These are phyloP conservation scores for Lasioglossum morio DNA, from an alignment of 2,888 invertebrate genomes.

Conservation along the genomic window DNA sequence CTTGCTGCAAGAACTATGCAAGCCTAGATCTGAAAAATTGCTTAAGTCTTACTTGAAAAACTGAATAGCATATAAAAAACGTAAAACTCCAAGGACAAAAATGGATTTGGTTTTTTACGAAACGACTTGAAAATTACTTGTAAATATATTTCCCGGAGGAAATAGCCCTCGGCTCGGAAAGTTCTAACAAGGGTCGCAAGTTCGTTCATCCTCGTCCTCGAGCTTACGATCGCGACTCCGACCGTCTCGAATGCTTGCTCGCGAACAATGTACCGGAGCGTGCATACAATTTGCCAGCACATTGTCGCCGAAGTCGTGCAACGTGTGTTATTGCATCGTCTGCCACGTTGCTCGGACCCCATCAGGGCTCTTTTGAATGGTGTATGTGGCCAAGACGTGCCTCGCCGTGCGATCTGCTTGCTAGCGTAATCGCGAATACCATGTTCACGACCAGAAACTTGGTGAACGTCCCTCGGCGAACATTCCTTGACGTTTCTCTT, in stretches of 20 bases:
- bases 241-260: conserved; percentile 65
- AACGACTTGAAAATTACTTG: background rate
- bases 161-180: background rate
- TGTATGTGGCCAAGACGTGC: conserved; percentile 80
- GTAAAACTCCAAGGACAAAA: background rate
- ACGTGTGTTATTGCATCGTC: conserved; percentile 75
- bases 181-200: conserved; percentile 1
- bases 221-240: conserved; percentile 48
- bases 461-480: conserved; percentile 38
- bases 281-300: conserved; percentile 80
- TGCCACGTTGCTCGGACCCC: conserved; percentile 74
- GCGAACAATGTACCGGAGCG: conserved; percentile 78
- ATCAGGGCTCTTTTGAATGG: conserved; percentile 71
- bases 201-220: conserved; percentile 44
- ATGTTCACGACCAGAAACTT: conserved; percentile 46
- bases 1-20: background rate
- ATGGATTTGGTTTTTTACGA: background rate
- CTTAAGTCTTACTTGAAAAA: background rate
- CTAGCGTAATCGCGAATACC: conserved; percentile 72
- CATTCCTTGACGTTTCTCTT: conserved; percentile 21
- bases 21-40: background rate
- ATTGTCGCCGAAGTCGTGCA: conserved; percentile 72
- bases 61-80: background rate
- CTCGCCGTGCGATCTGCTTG: conserved; percentile 83
- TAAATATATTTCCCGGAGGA: background rate